A percentile compares a stretch with the other conserved stretches of the same genome.
These are phyloP conservation scores for Osmerus eperlanus DNA, from an alignment of 2,113 vertebrate genomes.

Conservation along the genomic window DNA sequence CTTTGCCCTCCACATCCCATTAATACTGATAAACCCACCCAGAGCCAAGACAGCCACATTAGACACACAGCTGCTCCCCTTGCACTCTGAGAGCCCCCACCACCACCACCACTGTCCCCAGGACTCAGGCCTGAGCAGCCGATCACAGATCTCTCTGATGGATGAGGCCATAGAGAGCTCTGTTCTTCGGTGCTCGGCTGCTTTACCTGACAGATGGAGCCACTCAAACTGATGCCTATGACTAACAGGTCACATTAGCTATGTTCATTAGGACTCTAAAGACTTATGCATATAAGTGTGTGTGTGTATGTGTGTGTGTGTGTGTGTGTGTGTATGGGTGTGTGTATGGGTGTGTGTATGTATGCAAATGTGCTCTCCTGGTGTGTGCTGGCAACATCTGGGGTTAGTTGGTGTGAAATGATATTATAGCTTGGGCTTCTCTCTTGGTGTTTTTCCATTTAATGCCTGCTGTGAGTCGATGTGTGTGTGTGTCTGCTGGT, in stretches of 20 bases:
- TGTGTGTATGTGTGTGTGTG: slow-evolving; percentile 1
- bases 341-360: background rate
- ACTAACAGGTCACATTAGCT: slow-evolving; percentile 23
- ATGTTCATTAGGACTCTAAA: slow-evolving; percentile 8
- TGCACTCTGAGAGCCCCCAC: no score
- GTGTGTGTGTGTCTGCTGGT: background rate
- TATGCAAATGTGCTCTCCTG: slow-evolving; percentile 7
- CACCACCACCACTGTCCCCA: background rate
- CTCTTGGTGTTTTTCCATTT: slow-evolving; percentile 31
- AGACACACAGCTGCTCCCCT: no score
- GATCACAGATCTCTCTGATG: slow-evolving; percentile 33
- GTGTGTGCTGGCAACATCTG: slow-evolving; percentile 32
- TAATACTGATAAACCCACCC: no score
- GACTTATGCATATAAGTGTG: background rate
- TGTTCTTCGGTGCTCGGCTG: slow-evolving; percentile 22
- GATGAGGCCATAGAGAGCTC: slow-evolving; percentile 26
- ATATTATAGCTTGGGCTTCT: slow-evolving; percentile 30
- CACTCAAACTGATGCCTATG: slow-evolving; percentile 15
- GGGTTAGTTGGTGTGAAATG: slow-evolving; percentile 44
- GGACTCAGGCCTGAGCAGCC: slow-evolving; percentile 18
- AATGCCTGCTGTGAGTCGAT: slow-evolving; percentile 1
- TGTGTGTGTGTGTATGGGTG: slow-evolving; percentile 4
- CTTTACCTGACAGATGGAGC: slow-evolving; percentile 8
- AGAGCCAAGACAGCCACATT: no score
- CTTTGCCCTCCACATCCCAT: no score